A percentile compares a stretch with the other conserved stretches of the same genome.
phyloP scores from a whole-genome alignment of 2,888 invertebrate species.

The Rosalia funebris region DNA sequence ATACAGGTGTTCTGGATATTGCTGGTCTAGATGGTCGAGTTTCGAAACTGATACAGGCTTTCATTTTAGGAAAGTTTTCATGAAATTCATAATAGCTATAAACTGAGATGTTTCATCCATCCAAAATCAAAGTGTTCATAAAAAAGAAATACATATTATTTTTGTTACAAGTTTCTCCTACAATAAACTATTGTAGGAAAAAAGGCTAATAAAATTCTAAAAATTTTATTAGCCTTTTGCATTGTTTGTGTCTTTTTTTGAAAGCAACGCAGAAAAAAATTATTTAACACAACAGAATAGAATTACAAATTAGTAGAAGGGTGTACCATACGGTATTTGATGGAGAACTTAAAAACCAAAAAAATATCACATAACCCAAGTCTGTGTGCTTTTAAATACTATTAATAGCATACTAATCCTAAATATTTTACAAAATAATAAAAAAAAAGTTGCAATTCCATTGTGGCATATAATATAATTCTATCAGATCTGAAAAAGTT shows the following conservation, averaged over 20 bases:
- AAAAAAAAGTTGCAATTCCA: background rate
- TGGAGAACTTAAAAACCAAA: slow-evolving; percentile 2
- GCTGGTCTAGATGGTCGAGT: slow-evolving; percentile 73
- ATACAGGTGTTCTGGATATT: slow-evolving; percentile 68
- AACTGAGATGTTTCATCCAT: slow-evolving; percentile 48
- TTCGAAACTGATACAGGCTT: slow-evolving; percentile 72
- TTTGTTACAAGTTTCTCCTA: slow-evolving; percentile 22
- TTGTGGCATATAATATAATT: slow-evolving; percentile 13
- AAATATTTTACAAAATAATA: no score
- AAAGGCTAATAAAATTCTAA: no score
- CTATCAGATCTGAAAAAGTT: slow-evolving; percentile 7
- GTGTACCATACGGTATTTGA: no score
- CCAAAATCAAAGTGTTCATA: slow-evolving; percentile 49
- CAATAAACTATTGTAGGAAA: no score
- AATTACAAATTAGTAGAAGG: no score
- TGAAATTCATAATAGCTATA: slow-evolving; percentile 30
- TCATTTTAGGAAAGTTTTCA: slow-evolving; percentile 68
- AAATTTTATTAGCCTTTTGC: background rate
- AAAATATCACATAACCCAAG: slow-evolving; percentile 15
- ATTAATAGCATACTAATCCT: slow-evolving; percentile 4
- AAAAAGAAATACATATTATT: slow-evolving; percentile 25
- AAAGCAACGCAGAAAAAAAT: background rate
- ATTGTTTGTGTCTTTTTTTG: background rate
- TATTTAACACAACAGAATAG: background rate
- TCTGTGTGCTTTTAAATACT: slow-evolving; percentile 16